Evolutionary conservation across 2,113 vertebrate species (phyloP), one percentile per base, ranked within the genome.

Genomic region (Platichthys stellatus): DNA sequence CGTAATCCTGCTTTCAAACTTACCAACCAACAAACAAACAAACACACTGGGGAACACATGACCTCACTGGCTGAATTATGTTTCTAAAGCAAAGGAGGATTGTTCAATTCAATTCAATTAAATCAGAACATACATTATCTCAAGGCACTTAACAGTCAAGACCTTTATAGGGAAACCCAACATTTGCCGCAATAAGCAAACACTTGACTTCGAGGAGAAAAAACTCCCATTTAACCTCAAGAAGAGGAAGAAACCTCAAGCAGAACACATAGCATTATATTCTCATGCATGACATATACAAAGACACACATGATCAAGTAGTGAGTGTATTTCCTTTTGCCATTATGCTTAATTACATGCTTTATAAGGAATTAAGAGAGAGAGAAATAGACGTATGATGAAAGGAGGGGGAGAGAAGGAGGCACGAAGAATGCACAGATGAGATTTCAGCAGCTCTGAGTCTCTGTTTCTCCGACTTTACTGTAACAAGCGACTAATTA

Each of bases 401-500:
- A 82, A 78, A 74, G 28, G 69, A 28, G 45, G 65, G 58, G 65
- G 69, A 45, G 58, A 70, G 10, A 20, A 53, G 68, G 80, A 80
- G 61, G 58, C 53, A 80, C 67, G 72, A 76, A 68, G 73, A 80
- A 83, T 78, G 70, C 87, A 83, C 79, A 79, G 85, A 91, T 88
- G 90, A 93, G 86, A 92, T 92, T 91, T 92, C 90, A 92, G 87
- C 81, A 85, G 85, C 80, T 87, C 83, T 89, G 91, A 93, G 92
- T 92, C 84, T 88, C 76, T 77, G 82, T 82, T 91, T 92, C 84
- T 88, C 86, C 90, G 82, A 87, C 91, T 92, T 88, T 80, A 90
- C 84, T 90, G 83, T 92, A 93, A 93, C 91, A 93, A 93, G 86
- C 88, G 88, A 86, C 91, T 94, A 94, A 93, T 95, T 94, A 93